A percentile compares a stretch with the other conserved stretches of the same genome.
These are phyloP conservation scores for Neodontobutis hainanensis DNA, from an alignment of 2,113 vertebrate species.

Conservation along the genomic window DNA sequence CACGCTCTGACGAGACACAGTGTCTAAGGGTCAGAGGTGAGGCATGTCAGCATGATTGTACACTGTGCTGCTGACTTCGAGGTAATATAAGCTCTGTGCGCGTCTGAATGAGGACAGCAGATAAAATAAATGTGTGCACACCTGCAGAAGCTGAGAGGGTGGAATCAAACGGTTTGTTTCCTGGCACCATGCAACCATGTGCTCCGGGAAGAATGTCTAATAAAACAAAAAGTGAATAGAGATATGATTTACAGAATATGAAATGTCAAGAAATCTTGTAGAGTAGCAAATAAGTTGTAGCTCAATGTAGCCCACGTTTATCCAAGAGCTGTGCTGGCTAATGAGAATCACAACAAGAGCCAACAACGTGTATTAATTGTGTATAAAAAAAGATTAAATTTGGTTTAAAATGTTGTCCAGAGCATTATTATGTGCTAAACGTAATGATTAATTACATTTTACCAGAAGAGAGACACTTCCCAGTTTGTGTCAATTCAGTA, in stretches of 20 bases:
- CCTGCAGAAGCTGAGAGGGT: constrained; percentile 94
- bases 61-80: constrained; percentile 58
- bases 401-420: too few relatives aligned
- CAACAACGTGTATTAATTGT: too few relatives aligned
- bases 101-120: constrained; percentile 25
- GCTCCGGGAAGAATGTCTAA: constrained; percentile 97
- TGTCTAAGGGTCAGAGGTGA: constrained; percentile 72
- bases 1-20: constrained; percentile 59
- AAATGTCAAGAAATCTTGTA: background rate
- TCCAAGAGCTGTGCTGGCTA: too few relatives aligned
- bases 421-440: too few relatives aligned
- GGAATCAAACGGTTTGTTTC: constrained; percentile 89
- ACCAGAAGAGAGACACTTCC: too few relatives aligned
- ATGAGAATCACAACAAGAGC: too few relatives aligned
- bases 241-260: constrained; percentile 35
- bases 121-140: constrained; percentile 63
- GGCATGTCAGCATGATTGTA: constrained; percentile 64
- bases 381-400: too few relatives aligned
- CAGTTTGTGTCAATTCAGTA: too few relatives aligned
- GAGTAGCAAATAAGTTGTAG: background rate
- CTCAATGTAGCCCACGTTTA: background rate
- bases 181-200: constrained; percentile 97
- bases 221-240: constrained; percentile 29
- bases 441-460: too few relatives aligned
- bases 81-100: constrained; percentile 36